A percentile compares a stretch with the other conserved stretches of the same genome.
Conservation (phyloP, 2,888 invertebrate species). For the Hemithea aestivaria region DNA sequence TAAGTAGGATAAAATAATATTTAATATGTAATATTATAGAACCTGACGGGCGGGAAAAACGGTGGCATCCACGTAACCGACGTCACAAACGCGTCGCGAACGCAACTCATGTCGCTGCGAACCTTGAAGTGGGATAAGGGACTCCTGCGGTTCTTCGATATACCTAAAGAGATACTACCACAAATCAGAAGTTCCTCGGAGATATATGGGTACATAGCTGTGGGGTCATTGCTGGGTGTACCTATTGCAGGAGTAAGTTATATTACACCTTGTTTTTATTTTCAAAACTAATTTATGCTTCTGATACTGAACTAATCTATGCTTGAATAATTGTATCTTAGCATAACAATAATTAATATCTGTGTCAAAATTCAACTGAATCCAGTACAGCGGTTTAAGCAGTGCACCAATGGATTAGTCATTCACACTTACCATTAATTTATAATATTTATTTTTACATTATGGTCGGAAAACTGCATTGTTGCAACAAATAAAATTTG, state of each 20-base stretch:
- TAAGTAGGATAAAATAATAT: too few species aligned
- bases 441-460: too few species aligned
- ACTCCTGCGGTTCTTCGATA: slow-evolving; percentile 91
- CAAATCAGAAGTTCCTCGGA: slow-evolving; percentile 95
- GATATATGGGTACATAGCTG: slow-evolving; percentile 89
- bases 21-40: slow-evolving; percentile 56
- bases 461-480: too few species aligned
- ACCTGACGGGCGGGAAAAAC: slow-evolving; percentile 78
- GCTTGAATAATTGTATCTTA: too few species aligned
- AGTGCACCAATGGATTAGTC: too few species aligned
- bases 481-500: too few species aligned
- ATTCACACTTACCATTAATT: too few species aligned
- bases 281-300: slow-evolving; percentile 4
- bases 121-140: slow-evolving; percentile 94
- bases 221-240: slow-evolving; percentile 86
- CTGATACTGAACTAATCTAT: background rate
- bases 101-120: slow-evolving; percentile 95
- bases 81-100: slow-evolving; percentile 97
- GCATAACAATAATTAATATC: too few species aligned
- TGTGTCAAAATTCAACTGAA: too few species aligned
- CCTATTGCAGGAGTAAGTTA: slow-evolving; percentile 91
- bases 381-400: too few species aligned
- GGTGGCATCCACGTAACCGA: slow-evolving; percentile 91
- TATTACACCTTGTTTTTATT: background rate
- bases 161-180: slow-evolving; percentile 91